Conservation (phyloP, 2,113 vertebrate species). For the Semnornis frantzii region DNA sequence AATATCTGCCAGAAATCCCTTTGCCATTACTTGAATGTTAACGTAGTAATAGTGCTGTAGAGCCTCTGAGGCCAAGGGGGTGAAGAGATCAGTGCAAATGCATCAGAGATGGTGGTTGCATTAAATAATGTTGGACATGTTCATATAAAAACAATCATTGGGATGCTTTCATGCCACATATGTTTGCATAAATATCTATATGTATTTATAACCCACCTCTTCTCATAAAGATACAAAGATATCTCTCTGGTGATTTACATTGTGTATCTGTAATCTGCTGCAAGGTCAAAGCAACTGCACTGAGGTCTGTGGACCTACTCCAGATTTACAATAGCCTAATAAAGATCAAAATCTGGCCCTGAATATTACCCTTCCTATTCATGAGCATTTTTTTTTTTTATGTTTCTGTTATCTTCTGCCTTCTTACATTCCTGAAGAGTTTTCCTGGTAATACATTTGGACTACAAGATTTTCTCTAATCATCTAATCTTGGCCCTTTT, state of each 20-base stretch:
- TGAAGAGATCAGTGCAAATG: background rate
- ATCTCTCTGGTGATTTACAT: constrained; percentile 26
- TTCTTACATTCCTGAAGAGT: constrained; percentile 51
- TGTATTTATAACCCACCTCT: constrained; percentile 6
- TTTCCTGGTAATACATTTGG: constrained; percentile 44
- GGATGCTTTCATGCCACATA: background rate
- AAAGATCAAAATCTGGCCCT: constrained; percentile 66
- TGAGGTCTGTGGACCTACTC: constrained; percentile 60
- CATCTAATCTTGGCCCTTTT: constrained; percentile 19
- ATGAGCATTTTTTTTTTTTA: constrained; percentile 27
- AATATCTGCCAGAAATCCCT: background rate
- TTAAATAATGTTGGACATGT: background rate
- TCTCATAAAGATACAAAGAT: constrained; percentile 16
- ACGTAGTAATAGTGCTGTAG: rapidly evolving
- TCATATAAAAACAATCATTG: background rate
- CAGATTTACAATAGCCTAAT: constrained; percentile 45
- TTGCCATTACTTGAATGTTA: background rate
- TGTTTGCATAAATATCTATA: constrained; percentile 38
- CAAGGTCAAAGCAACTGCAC: constrained; percentile 39
- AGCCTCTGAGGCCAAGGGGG: background rate
- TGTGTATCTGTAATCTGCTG: background rate
- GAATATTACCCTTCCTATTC: constrained; percentile 36
- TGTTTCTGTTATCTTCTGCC: constrained; percentile 50
- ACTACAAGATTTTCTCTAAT: constrained; percentile 34
- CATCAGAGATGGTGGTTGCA: background rate